These are phyloP conservation scores for Cydia splendana DNA, from an alignment of 1,140 invertebrate species.

Conservation along the genomic window DNA sequence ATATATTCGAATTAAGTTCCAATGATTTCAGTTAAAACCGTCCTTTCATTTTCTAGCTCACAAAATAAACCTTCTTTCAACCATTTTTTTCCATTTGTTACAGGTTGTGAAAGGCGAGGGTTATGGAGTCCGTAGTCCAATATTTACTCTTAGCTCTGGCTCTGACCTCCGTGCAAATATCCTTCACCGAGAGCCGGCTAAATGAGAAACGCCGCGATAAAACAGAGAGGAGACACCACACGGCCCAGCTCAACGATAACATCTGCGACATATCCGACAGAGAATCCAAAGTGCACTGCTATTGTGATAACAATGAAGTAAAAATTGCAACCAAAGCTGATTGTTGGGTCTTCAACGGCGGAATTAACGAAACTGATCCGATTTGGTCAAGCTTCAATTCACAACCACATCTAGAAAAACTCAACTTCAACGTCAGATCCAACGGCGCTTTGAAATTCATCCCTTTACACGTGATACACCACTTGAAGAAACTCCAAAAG, in stretches of 20 bases:
- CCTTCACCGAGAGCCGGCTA: slow-evolving; percentile 72
- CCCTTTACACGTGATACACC: slow-evolving; percentile 84
- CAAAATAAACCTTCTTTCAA: slow-evolving; percentile 20
- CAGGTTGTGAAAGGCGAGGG: slow-evolving; percentile 60
- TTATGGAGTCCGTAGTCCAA: slow-evolving; percentile 71
- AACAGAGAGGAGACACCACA: slow-evolving; percentile 68
- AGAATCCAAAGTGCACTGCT: slow-evolving; percentile 76
- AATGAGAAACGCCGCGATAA: slow-evolving; percentile 76
- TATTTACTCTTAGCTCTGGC: slow-evolving; percentile 75
- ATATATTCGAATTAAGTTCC: no score
- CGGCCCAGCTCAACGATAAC: slow-evolving; percentile 66
- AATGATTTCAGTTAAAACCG: neutral
- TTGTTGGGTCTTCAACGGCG: slow-evolving; percentile 85
- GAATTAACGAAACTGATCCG: slow-evolving; percentile 82
- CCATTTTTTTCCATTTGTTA: slow-evolving; percentile 60
- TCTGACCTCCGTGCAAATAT: slow-evolving; percentile 76
- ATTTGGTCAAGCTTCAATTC: slow-evolving; percentile 87
- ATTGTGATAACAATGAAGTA: slow-evolving; percentile 69
- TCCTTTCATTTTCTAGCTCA: neutral
- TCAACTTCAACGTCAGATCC: slow-evolving; percentile 85
- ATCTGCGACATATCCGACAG: slow-evolving; percentile 75
- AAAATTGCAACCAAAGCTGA: slow-evolving; percentile 74
- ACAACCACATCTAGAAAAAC: slow-evolving; percentile 83
- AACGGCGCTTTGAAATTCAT: slow-evolving; percentile 84
- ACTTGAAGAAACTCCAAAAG: slow-evolving; percentile 83